phyloP scores from a whole-genome alignment of 53 echinoderm and acorn worm species.

The Mesocentrotus franciscanus region DNA sequence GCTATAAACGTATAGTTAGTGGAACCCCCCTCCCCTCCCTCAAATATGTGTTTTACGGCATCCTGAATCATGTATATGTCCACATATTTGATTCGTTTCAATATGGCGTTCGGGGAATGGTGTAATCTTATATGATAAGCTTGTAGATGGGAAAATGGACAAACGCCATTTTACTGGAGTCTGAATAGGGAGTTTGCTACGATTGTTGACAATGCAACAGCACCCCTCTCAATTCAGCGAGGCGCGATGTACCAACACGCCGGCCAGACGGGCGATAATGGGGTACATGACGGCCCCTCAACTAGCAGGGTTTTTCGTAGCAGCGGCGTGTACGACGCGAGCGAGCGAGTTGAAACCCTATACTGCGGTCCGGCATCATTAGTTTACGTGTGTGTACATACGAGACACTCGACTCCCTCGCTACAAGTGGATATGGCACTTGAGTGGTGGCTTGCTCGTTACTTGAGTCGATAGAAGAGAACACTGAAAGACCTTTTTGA shows the following conservation, averaged over 20 bases:
- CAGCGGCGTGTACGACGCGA: not conserved
- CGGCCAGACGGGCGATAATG: conserved; percentile 24
- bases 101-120: not conserved
- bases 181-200: not conserved
- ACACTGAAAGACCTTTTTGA: not conserved
- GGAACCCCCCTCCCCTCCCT: not conserved
- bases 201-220: conserved; percentile 7
- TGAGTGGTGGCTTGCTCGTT: conserved; percentile 23
- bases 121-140: conserved; percentile 12
- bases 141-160: not conserved
- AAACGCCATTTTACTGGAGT: not conserved
- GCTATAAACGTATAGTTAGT: not conserved
- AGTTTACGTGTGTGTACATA: conserved; percentile 63
- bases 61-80: not conserved
- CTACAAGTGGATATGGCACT: conserved; percentile 48
- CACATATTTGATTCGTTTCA: conserved; percentile 7
- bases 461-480: conserved; percentile 21
- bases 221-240: not conserved
- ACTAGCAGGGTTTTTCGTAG: not conserved
- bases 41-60: conserved; percentile 11
- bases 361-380: conserved; percentile 43
- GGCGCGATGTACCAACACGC: conserved; percentile 2
- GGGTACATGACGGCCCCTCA: not conserved
- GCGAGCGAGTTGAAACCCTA: conserved; percentile 12
- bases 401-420: conserved; percentile 19